Conservation (phyloP, 2,888 invertebrate genomes). For the Ctena decussata region DNA sequence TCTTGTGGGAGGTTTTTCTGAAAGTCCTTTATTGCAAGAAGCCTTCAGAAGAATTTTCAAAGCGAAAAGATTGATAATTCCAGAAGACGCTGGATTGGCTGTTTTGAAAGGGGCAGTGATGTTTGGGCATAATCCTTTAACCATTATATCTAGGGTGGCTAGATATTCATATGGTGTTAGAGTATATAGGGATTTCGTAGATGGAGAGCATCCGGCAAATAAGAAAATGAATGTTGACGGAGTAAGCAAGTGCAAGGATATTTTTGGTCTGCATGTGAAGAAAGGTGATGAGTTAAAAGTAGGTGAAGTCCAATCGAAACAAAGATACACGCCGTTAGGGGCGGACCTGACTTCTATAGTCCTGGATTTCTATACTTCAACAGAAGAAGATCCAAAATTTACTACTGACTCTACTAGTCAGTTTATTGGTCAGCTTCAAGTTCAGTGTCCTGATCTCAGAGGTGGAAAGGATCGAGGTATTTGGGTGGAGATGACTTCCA, state of each 20-base stretch:
- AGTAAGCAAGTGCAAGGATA: constrained; percentile 60
- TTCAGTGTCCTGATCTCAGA: constrained; percentile 49
- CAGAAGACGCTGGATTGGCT: constrained; percentile 71
- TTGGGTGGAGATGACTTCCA: constrained; percentile 62
- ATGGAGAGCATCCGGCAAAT: constrained; percentile 44
- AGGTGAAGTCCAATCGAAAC: constrained; percentile 53
- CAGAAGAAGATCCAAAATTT: constrained; percentile 56
- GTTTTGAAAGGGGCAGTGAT: constrained; percentile 71
- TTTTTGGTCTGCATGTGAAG: constrained; percentile 66
- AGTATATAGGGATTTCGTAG: constrained; percentile 54
- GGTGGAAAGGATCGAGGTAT: constrained; percentile 62
- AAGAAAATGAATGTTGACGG: constrained; percentile 58
- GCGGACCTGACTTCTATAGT: constrained; percentile 57
- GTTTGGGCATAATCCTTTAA: constrained; percentile 65
- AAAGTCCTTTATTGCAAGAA: constrained; percentile 64
- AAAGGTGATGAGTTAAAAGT: constrained; percentile 62
- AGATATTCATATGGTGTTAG: constrained; percentile 67
- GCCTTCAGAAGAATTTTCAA: constrained; percentile 54
- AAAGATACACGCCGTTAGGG: constrained; percentile 58
- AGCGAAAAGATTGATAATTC: constrained; percentile 63
- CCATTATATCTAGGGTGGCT: constrained; percentile 62
- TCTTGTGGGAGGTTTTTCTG: constrained; percentile 71
- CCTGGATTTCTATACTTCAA: constrained; percentile 62
- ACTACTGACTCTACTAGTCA: constrained; percentile 59
- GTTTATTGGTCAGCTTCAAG: constrained; percentile 64